Percentiles rank a stretch among this genome's conserved stretches.
phyloP scores from a whole-genome alignment of 1,140 invertebrate genomes.

The Anastatus disparis region DNA sequence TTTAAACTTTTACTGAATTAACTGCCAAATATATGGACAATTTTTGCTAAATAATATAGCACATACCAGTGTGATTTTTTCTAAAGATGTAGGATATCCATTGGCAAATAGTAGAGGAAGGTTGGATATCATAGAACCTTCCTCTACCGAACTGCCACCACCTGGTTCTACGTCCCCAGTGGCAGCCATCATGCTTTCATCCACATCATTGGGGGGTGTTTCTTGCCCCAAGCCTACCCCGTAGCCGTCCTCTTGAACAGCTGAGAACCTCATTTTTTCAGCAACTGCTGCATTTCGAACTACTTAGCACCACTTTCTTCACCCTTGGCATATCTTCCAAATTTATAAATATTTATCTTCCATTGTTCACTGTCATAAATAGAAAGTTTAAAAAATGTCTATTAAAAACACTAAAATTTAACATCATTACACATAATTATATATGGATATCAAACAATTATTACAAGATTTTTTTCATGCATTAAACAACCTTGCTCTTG shows the following conservation, averaged over 20 bases:
- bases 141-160: constrained; percentile 50
- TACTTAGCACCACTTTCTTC: constrained; percentile 4
- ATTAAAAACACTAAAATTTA: background rate
- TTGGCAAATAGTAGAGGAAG: constrained; percentile 76
- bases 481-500: background rate
- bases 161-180: constrained; percentile 50
- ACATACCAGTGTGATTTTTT: constrained; percentile 70
- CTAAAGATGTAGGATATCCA: constrained; percentile 75
- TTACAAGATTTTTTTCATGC: constrained; percentile 5
- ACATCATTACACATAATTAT: background rate
- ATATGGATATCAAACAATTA: background rate
- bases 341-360: constrained; percentile 7
- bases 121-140: constrained; percentile 71
- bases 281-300: constrained; percentile 19
- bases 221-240: constrained; percentile 55
- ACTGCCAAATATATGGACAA: background rate
- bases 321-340: constrained; percentile 2
- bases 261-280: constrained; percentile 61
- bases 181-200: constrained; percentile 56
- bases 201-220: constrained; percentile 48
- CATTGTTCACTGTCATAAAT: constrained; percentile 20
- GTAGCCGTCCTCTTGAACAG: constrained; percentile 58
- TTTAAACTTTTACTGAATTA: background rate
- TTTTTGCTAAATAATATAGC: constrained; percentile 13
- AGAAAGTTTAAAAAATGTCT: constrained; percentile 2